Evolutionary conservation across 2,797 vertebrate genomes (phyloP).

Genomic region (Petrocephalus sullivani): DNA sequence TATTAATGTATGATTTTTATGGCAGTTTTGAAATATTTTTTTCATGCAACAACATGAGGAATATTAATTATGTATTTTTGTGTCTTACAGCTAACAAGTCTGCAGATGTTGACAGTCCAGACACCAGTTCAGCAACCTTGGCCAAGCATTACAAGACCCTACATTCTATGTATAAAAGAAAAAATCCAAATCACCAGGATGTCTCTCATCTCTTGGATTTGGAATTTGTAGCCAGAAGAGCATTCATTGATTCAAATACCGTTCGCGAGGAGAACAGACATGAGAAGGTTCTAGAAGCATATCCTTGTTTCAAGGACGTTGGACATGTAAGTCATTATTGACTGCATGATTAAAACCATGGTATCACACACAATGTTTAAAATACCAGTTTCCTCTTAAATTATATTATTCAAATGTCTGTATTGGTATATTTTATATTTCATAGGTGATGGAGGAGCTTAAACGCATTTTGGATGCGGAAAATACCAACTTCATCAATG

Average conservation of each 20-base stretch:
- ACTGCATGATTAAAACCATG: slow-evolving; percentile 26
- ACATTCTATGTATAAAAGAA: slow-evolving; percentile 28
- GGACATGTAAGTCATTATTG: slow-evolving; percentile 37
- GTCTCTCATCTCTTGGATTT: slow-evolving; percentile 35
- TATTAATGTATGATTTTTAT: too few relatives aligned
- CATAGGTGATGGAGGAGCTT: slow-evolving; percentile 32
- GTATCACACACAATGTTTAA: slow-evolving; percentile 16
- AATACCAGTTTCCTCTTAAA: slow-evolving; percentile 19
- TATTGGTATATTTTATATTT: slow-evolving; percentile 26
- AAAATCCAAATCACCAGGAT: slow-evolving; percentile 34
- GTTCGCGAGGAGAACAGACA: slow-evolving; percentile 20
- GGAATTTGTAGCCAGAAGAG: slow-evolving; percentile 35
- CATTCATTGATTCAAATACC: slow-evolving; percentile 31
- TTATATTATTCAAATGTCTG: slow-evolving; percentile 24
- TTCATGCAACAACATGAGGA: too few relatives aligned
- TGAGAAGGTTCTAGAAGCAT: slow-evolving; percentile 22
- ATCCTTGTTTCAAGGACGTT: slow-evolving; percentile 32
- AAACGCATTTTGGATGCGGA: slow-evolving; percentile 29
- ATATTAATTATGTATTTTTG: background rate
- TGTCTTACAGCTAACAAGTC: slow-evolving; percentile 24
- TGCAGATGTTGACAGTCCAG: background rate
- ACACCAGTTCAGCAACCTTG: slow-evolving; percentile 24
- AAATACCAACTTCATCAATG: slow-evolving; percentile 29
- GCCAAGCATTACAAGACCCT: slow-evolving; percentile 34
- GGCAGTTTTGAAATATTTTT: too few relatives aligned